These are phyloP conservation scores for Coregonus sp. DNA, from an alignment of 2,797 vertebrate species.

Conservation along the genomic window DNA sequence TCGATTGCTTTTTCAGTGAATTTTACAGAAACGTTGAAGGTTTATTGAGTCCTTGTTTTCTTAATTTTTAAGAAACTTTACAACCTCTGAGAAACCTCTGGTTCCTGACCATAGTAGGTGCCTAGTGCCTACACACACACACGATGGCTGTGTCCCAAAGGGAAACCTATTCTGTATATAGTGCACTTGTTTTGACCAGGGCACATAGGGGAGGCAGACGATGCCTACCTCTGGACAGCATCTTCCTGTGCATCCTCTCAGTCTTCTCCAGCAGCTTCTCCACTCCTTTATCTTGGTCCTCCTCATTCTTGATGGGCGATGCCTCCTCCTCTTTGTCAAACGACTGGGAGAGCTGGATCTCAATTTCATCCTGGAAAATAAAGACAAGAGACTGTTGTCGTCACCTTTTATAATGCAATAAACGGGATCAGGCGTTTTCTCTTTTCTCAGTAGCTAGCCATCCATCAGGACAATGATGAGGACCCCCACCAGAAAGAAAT, in stretches of 20 bases:
- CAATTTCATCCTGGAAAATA: constrained; percentile 80
- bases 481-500: constrained; percentile 11
- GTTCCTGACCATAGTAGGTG: no score
- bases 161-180: no score
- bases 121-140: neutral
- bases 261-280: constrained; percentile 60
- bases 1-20: no score
- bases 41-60: no score
- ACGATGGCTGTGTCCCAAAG: neutral
- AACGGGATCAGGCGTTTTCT: no score
- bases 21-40: no score
- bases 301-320: constrained; percentile 78
- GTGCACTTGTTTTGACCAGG: no score
- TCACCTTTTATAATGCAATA: no score
- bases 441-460: neutral
- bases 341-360: constrained; percentile 82
- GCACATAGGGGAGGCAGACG: no score
- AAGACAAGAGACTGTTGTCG: neutral
- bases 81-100: no score
- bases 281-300: constrained; percentile 75
- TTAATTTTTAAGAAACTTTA: no score
- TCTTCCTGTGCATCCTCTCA: constrained; percentile 84
- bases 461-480: neutral
- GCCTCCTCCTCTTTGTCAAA: constrained; percentile 81
- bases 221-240: constrained; percentile 86